Conservation (phyloP, 2,888 invertebrate species). For the Lucinisca nassula region DNA sequence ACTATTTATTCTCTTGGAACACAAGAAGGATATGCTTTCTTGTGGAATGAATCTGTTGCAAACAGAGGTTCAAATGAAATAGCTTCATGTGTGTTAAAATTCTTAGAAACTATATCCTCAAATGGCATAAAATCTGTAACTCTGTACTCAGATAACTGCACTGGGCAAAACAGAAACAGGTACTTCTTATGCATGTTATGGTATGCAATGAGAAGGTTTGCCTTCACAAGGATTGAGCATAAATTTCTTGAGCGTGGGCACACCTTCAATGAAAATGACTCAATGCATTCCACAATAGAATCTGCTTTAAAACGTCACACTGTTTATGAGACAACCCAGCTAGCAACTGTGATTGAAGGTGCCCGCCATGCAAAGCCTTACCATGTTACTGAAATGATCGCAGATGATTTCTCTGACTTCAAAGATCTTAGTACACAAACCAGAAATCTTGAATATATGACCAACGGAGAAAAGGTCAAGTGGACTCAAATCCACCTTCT, state of each 20-base stretch:
- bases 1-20: background rate
- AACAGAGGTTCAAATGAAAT: background rate
- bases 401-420: background rate
- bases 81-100: background rate
- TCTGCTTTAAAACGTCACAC: background rate
- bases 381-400: background rate
- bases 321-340: background rate
- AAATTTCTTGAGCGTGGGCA: background rate
- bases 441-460: background rate
- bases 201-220: background rate
- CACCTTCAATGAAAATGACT: background rate
- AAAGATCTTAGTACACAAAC: background rate
- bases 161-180: constrained; percentile 12
- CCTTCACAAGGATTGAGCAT: background rate
- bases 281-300: background rate
- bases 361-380: background rate
- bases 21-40: background rate
- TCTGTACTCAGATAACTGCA: constrained; percentile 15
- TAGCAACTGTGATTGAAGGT: background rate
- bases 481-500: background rate
- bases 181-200: background rate
- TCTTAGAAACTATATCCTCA: background rate
- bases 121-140: background rate
- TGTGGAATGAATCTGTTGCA: background rate
- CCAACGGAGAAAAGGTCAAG: background rate